Percentiles rank a stretch among this genome's conserved stretches.
Conservation (phyloP, 2,113 vertebrate genomes). For the Sceloporus tristichus region DNA sequence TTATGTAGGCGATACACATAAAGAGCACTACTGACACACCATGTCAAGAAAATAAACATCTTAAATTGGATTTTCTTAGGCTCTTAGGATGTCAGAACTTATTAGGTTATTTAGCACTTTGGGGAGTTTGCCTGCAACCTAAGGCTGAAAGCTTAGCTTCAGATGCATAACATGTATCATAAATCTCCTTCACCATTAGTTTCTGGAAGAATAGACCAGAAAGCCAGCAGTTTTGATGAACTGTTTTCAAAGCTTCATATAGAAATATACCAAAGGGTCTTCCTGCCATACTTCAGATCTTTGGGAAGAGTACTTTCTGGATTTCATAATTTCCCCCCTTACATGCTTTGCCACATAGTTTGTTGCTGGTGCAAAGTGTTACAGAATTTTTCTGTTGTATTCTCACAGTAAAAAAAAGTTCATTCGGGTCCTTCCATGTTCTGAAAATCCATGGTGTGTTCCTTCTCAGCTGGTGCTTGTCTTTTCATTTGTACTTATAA, state of each 20-base stretch:
- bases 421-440: not conserved
- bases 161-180: not conserved
- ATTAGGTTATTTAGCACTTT: conserved; percentile 41
- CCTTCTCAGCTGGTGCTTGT: not conserved
- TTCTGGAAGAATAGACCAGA: conserved; percentile 10
- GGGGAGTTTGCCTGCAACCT: conserved; percentile 37
- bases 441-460: conserved; percentile 31
- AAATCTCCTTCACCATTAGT: not conserved
- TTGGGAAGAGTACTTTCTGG: conserved; percentile 2
- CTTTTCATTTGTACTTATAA: not conserved
- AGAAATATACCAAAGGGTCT: conserved; percentile 64
- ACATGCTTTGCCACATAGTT: conserved; percentile 26
- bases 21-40: fast-evolving
- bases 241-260: conserved; percentile 54
- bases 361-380: not conserved
- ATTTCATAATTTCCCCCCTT: conserved; percentile 15
- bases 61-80: not conserved
- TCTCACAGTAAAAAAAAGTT: conserved; percentile 7
- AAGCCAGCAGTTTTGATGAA: conserved; percentile 36
- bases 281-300: conserved; percentile 50
- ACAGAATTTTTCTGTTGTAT: not conserved
- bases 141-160: conserved; percentile 53
- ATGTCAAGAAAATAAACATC: not conserved
- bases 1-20: not conserved
- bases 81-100: not conserved